Evolutionary conservation across 2,113 vertebrate genomes (phyloP).

Genomic region (Salvator merianae): DNA sequence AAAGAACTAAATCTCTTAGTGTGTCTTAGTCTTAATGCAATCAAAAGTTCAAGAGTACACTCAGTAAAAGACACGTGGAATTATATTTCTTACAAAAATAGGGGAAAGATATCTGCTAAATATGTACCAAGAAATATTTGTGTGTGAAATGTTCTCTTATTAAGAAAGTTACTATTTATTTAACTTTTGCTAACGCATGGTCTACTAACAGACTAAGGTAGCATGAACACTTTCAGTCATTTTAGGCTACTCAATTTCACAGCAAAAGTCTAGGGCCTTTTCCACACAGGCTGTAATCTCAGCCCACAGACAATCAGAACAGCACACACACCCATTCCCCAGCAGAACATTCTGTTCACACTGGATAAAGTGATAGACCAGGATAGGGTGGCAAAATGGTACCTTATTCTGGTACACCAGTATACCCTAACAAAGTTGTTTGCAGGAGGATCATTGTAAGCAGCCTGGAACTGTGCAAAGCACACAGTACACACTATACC

Average conservation of each 20-base stretch:
- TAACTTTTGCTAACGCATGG: background rate
- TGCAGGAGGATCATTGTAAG: too few species aligned
- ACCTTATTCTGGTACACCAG: too few species aligned
- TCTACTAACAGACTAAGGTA: background rate
- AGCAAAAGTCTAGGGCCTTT: slow-evolving; percentile 1
- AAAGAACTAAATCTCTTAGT: background rate
- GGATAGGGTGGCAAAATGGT: too few species aligned
- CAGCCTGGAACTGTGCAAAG: too few species aligned
- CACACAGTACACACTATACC: too few species aligned
- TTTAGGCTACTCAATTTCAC: background rate
- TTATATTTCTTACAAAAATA: background rate
- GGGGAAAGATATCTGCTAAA: background rate
- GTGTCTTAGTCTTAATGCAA: background rate
- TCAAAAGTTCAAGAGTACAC: background rate
- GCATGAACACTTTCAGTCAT: background rate
- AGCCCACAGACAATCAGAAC: too few species aligned
- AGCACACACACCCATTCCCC: too few species aligned
- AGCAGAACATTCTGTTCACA: too few species aligned
- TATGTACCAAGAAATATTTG: background rate
- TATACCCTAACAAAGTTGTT: too few species aligned
- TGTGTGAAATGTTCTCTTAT: background rate
- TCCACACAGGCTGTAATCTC: too few species aligned
- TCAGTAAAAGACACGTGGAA: background rate
- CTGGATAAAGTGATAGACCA: too few species aligned
- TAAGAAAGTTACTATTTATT: accelerated